A percentile compares a stretch with the other conserved stretches of the same genome.
Evolutionary conservation across 2,113 vertebrate species (phyloP).

Genomic region (Cavia aperea): DNA sequence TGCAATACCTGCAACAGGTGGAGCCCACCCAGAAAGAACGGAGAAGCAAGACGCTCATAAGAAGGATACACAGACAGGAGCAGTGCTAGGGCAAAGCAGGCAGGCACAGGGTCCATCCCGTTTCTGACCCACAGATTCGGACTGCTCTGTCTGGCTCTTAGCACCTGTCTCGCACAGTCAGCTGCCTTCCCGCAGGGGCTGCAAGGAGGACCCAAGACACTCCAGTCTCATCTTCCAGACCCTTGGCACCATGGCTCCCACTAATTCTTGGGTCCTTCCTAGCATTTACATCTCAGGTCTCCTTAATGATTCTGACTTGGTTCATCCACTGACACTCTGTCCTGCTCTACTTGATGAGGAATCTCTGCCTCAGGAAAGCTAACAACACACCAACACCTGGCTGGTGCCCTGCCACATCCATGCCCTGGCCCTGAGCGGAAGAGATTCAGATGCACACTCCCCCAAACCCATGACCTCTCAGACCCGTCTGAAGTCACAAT

Average conservation of each 20-base stretch:
- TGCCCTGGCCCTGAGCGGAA: background rate
- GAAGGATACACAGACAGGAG: background rate
- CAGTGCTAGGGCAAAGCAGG: background rate
- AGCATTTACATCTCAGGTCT: background rate
- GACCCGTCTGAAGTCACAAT: background rate
- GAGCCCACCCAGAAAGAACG: background rate
- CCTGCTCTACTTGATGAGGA: background rate
- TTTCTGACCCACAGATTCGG: background rate
- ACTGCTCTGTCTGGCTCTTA: background rate
- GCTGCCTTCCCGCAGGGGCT: background rate
- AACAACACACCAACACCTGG: background rate
- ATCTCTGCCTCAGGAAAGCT: conserved; percentile 19
- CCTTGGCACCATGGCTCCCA: background rate
- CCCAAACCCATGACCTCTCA: background rate
- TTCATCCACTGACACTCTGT: background rate
- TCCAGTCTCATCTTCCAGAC: background rate
- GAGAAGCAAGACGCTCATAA: background rate
- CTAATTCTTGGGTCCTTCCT: background rate
- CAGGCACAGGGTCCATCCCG: background rate
- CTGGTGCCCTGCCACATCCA: background rate
- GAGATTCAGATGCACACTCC: background rate
- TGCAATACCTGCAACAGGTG: background rate
- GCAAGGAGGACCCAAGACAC: background rate
- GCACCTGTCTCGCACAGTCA: background rate
- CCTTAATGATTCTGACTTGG: background rate